These are phyloP conservation scores for Leucophora obtusa DNA, from an alignment of 2,888 invertebrate genomes.

Conservation along the genomic window DNA sequence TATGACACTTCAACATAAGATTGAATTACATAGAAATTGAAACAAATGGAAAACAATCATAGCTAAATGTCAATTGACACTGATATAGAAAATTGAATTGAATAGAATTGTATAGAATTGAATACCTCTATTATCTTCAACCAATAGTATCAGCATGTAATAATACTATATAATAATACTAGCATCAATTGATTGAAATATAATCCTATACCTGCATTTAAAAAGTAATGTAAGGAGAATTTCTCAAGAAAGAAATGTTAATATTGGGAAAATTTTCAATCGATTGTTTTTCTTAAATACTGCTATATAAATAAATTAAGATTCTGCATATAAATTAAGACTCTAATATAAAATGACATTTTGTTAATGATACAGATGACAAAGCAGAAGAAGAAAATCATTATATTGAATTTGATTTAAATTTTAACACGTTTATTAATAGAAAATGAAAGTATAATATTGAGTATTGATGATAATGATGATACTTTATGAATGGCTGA, in stretches of 20 bases:
- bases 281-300: neutral
- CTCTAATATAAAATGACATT: neutral
- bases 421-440: neutral
- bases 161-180: too few relatives aligned
- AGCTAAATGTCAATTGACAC: neutral
- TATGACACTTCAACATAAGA: slow-evolving; percentile 49
- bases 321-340: neutral
- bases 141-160: neutral
- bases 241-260: neutral
- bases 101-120: slow-evolving; percentile 28
- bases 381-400: neutral
- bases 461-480: neutral
- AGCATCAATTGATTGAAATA: neutral
- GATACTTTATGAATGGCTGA: neutral
- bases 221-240: neutral
- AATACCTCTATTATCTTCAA: neutral
- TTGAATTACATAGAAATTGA: slow-evolving; percentile 49
- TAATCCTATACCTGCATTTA: neutral
- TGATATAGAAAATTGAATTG: slow-evolving; percentile 6
- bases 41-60: slow-evolving; percentile 1
- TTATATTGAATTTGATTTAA: neutral
- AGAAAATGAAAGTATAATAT: neutral
- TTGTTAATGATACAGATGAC: neutral
- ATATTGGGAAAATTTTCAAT: neutral
- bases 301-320: neutral